A percentile compares a stretch with the other conserved stretches of the same genome.
phyloP scores from a whole-genome alignment of 2,888 invertebrate species.

The Melanotus villosus region DNA sequence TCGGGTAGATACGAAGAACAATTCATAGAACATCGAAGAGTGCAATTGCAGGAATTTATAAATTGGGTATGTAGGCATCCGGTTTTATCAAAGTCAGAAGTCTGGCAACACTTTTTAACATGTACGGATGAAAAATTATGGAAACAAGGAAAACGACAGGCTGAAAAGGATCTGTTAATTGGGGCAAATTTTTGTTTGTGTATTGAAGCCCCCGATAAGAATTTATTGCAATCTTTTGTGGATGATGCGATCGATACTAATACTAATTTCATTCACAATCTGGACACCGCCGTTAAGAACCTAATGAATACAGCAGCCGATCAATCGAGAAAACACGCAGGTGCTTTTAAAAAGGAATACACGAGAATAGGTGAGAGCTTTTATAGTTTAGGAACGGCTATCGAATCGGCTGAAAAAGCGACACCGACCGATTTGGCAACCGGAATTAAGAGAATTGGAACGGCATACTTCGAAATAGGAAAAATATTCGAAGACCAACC shows the following conservation, averaged over 20 bases:
- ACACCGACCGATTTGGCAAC: slow-evolving; percentile 80
- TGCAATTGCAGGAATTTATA: slow-evolving; percentile 95
- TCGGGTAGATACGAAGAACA: slow-evolving; percentile 98
- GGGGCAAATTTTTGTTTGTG: slow-evolving; percentile 94
- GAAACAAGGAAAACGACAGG: slow-evolving; percentile 96
- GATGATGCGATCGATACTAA: slow-evolving; percentile 90
- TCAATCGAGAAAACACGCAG: slow-evolving; percentile 90
- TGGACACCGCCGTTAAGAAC: slow-evolving; percentile 91
- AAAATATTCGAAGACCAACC: slow-evolving; percentile 92
- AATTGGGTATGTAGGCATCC: slow-evolving; percentile 98
- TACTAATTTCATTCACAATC: slow-evolving; percentile 83
- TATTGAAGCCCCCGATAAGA: slow-evolving; percentile 86
- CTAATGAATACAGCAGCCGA: slow-evolving; percentile 86
- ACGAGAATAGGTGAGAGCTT: slow-evolving; percentile 92
- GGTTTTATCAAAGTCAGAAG: slow-evolving; percentile 90
- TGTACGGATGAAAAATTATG: slow-evolving; percentile 98
- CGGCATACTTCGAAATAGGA: slow-evolving; percentile 91
- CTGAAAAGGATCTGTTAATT: slow-evolving; percentile 93
- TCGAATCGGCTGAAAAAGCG: slow-evolving; percentile 83
- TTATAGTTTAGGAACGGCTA: slow-evolving; percentile 85
- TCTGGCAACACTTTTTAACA: slow-evolving; percentile 97
- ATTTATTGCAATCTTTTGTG: slow-evolving; percentile 79
- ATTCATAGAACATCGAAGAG: slow-evolving; percentile 94
- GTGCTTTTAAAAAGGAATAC: slow-evolving; percentile 90
- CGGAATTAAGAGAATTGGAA: slow-evolving; percentile 86